Evolutionary conservation across 2,888 invertebrate genomes (phyloP), one percentile per base, ranked within the genome.

Genomic region (Andrena praecox): DNA sequence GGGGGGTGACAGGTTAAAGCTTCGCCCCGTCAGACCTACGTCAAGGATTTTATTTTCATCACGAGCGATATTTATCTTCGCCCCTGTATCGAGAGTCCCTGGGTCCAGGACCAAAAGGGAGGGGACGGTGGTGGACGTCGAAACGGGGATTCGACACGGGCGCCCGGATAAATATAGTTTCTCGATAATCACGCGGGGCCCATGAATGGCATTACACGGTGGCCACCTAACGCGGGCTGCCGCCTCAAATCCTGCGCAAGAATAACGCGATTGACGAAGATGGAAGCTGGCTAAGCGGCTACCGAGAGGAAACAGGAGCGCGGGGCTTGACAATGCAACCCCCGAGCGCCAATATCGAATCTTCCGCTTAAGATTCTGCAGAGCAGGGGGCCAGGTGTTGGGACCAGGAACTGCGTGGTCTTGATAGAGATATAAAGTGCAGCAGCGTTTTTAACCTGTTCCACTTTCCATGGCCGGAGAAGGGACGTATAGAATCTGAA

Each of bases 11-110:
- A 76, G 56, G 78, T 84, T 84, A 68, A 82, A 83, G 63, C 72
- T 72, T 69, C 54, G 73, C 73, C 52, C 74, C 75, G 80, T 86
- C 83, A 77, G 77, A 88, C 88, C 89, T 88, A 84, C 81, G 81
- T 88, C 89, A 89, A 85, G 82, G 80, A 90, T 90, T 90, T 90
- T 89, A 89, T 91, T 89, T 87, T 89, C 88, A 89, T 91, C 89
- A 88, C 87, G 83, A 74, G 71, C 87, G 89, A 90, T 90, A 89
- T 90, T 90, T 90, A 91, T 89, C 88, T 86, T 84, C 84, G 73
- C 85, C 72, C 85, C 64, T 33, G 77, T 59, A 78, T 83, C 76
- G 82, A 82, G 79, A 79, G 76, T 42, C 54, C 62, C 50, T 29
- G 50, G 72, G 79, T 67, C 77, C 68, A 27, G 56, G 56, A 24